A percentile compares a stretch with the other conserved stretches of the same genome.
Conservation (phyloP, 2,797 vertebrate species). For the Tokudaia tokunoshimensis region DNA sequence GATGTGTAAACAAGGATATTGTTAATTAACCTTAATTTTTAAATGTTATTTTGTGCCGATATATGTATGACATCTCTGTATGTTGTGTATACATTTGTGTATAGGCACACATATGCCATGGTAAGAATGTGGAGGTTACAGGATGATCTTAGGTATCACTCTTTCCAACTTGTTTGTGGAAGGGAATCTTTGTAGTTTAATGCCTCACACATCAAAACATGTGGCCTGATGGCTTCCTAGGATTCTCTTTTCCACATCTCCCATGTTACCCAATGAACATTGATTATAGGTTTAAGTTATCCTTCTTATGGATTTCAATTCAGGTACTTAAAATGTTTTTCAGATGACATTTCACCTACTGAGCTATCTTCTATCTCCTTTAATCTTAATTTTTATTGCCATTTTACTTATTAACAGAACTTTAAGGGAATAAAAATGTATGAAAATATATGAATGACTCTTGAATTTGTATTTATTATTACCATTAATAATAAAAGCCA, state of each 20-base stretch:
- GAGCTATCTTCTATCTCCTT: neutral
- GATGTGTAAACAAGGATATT: neutral
- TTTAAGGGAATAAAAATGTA: neutral
- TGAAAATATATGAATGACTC: neutral
- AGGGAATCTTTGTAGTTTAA: neutral
- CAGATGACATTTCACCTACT: neutral
- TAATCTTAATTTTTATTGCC: conserved; percentile 1
- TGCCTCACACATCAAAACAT: neutral
- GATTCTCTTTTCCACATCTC: neutral
- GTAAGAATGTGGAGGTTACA: neutral
- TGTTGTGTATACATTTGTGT: neutral
- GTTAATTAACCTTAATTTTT: neutral
- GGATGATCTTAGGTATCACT: neutral
- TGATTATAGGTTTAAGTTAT: neutral
- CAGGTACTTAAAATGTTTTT: neutral
- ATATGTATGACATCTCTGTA: too few species aligned
- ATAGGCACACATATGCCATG: neutral
- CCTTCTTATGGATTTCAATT: neutral
- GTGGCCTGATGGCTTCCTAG: neutral
- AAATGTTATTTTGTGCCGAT: neutral
- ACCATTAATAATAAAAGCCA: conserved; percentile 9
- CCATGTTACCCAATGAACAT: neutral
- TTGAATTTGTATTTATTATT: conserved; percentile 30
- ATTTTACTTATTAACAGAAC: neutral
- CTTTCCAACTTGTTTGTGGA: neutral